Conservation (phyloP, 1,140 invertebrate species). For the Drosophila triauraria region DNA sequence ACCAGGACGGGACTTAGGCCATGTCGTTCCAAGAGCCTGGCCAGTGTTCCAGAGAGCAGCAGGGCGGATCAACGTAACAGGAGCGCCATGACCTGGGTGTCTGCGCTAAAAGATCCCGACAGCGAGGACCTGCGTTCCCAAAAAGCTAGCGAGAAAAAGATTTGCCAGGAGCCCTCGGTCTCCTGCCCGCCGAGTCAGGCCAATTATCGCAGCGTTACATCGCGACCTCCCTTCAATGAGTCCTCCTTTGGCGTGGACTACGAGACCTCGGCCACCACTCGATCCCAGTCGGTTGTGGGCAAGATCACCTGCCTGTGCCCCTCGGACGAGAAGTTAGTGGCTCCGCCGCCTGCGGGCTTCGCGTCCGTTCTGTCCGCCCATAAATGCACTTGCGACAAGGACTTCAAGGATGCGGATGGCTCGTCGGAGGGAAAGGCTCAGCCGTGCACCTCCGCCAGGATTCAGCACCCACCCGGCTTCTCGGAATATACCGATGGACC, state of each 20-base stretch:
- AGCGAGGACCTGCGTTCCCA: neutral
- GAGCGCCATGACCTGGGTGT: slow-evolving; percentile 8
- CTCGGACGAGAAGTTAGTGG: neutral
- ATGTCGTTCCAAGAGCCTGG: neutral
- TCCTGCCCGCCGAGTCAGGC: neutral
- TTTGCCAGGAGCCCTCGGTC: neutral
- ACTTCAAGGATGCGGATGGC: neutral
- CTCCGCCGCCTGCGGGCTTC: neutral
- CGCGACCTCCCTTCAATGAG: neutral
- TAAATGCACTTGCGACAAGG: neutral
- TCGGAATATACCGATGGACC: neutral
- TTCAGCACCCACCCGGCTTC: slow-evolving; percentile 14
- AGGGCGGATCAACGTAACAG: too few relatives aligned
- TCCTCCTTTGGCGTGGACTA: slow-evolving; percentile 36
- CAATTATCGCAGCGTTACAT: neutral
- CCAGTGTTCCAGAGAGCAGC: neutral
- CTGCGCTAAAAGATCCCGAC: neutral
- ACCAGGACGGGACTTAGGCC: neutral
- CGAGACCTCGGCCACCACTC: slow-evolving; percentile 45
- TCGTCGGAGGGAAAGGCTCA: neutral
- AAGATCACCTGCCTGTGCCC: slow-evolving; percentile 59
- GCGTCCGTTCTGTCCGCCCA: too few relatives aligned
- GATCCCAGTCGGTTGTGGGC: slow-evolving; percentile 58
- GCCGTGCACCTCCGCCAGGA: slow-evolving; percentile 5
- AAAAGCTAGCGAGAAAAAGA: neutral